phyloP scores from a whole-genome alignment of 1,140 invertebrate genomes.

The Bombus waltoni region DNA sequence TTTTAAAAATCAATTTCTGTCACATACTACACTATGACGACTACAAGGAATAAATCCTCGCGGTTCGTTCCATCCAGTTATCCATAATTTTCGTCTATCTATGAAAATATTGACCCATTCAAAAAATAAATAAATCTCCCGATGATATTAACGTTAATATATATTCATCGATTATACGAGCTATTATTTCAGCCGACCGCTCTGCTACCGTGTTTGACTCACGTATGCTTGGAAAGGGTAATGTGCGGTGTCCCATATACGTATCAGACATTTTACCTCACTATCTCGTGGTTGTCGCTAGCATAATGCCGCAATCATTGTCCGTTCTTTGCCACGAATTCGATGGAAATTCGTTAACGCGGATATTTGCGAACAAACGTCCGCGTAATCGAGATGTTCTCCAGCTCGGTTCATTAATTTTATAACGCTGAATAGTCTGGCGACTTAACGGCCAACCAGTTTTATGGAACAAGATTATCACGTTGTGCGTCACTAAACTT shows the following conservation, averaged over 20 bases:
- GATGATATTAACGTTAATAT: neutral
- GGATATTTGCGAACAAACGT: constrained; percentile 42
- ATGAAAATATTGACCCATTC: too few species aligned
- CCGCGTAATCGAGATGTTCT: constrained; percentile 46
- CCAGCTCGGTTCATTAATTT: constrained; percentile 46
- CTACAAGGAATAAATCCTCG: too few species aligned
- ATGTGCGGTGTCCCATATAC: constrained; percentile 13
- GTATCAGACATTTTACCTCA: neutral
- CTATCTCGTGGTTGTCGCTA: neutral
- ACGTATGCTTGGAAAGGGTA: constrained; percentile 41
- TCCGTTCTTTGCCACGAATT: constrained; percentile 35
- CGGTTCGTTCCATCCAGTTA: too few species aligned
- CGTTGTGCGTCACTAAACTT: neutral
- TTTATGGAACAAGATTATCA: neutral
- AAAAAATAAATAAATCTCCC: too few species aligned
- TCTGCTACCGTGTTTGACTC: neutral
- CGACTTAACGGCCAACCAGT: constrained; percentile 2
- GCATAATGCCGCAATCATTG: constrained; percentile 34
- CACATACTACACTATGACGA: too few species aligned
- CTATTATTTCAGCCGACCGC: neutral
- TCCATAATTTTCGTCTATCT: too few species aligned
- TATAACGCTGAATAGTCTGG: constrained; percentile 28
- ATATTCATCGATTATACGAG: neutral
- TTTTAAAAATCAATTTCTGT: too few species aligned
- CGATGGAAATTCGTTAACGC: constrained; percentile 61